Percentiles rank a stretch among this genome's conserved stretches.
These are phyloP conservation scores for Nasalis larvatus DNA, from an alignment of 2,113 vertebrate genomes.

Conservation along the genomic window DNA sequence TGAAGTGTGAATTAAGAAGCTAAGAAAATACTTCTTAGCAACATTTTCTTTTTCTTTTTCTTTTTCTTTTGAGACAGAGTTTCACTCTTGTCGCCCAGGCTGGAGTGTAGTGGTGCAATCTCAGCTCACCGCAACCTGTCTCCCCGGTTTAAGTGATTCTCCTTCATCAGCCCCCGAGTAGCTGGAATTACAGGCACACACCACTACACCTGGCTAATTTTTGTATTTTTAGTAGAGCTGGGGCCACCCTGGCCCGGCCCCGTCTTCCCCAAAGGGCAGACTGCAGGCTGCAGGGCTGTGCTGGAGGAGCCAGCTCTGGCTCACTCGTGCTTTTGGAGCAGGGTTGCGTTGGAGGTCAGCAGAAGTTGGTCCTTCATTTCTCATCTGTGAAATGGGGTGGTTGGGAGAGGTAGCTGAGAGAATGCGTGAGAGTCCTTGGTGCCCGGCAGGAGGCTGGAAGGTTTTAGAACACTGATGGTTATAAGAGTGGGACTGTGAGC, in stretches of 20 bases:
- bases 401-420: background rate
- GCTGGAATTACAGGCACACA: no score
- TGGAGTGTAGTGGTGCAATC: no score
- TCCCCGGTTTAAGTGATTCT: no score
- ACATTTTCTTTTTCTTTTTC: background rate
- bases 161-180: no score
- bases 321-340: background rate
- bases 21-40: background rate
- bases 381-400: background rate
- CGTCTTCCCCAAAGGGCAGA: rapidly evolving
- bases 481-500: background rate
- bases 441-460: background rate
- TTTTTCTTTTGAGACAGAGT: no score
- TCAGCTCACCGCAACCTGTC: no score
- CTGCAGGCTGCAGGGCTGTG: background rate
- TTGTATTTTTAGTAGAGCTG: no score
- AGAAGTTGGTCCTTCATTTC: background rate
- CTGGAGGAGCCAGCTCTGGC: no score
- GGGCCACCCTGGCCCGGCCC: rapidly evolving
- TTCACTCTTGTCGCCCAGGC: no score
- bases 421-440: background rate
- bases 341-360: no score
- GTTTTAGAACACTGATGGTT: background rate
- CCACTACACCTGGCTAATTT: no score
- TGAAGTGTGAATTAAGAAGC: background rate